Base-by-base conservation (phyloP, 2,888 invertebrate species). In the Nephrotoma appendiculata region DNA sequence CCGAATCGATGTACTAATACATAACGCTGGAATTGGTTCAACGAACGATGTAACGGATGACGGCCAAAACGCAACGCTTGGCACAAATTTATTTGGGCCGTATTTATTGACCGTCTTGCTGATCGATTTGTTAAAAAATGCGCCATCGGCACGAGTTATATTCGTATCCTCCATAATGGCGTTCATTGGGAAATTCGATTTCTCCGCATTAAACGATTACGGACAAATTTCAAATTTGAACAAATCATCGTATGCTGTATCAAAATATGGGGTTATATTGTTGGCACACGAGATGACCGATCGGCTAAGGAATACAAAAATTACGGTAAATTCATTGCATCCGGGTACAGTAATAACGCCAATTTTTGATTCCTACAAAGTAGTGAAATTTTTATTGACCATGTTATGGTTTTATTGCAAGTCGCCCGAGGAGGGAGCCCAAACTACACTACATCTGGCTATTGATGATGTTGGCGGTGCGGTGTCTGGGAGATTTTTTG, bases 41-140 rank as follows among this genome's bases (percentile, higher is more conserved):
- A 95, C 95, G 0, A 94, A 95, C 89, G 93, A 93, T 0, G 94
- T 94, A 89, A 95, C 95, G 0, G 94, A 94, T 88, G 96, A 97
- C 89, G 96, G 95, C 1, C 91, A 97, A 31, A 97, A 98, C 90
- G 90, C 94, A 89, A 96, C 96, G 0, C 96, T 96, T 95, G 96
- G 95, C 0, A 96, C 96, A 0, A 98, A 98, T 90, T 95, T 97
- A 89, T 96, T 96, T 90, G 98, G 97, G 0, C 97, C 97, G 7
- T 98, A 97, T 90, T 92, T 98, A 43, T 92, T 98, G 0, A 97
- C 97, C 0, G 96, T 96, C 91, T 93, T 98, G 0, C 92, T 98
- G 0, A 94, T 96, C 87, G 95, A 95, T 90, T 89, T 96, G 31
- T 89, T 96, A 87, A 95, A 95, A 91, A 94, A 93, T 89, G 94